Conservation (phyloP, 2,888 invertebrate species). For the Operophtera brumata region DNA sequence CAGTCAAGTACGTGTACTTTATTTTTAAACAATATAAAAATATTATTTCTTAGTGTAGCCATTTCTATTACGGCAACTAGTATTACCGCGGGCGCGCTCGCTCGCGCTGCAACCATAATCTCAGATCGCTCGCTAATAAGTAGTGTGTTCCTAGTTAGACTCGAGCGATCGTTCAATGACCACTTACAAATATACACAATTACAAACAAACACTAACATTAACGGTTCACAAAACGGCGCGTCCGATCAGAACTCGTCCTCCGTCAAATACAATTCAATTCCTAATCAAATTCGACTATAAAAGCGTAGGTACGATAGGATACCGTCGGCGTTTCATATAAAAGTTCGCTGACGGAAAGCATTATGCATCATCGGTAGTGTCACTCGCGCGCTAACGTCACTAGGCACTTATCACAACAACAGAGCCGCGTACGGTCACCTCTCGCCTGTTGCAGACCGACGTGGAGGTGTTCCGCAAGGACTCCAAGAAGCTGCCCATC, state of each 20-base stretch:
- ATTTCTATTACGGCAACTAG: constrained; percentile 55
- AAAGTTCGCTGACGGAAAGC: constrained; percentile 20
- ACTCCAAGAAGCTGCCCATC: constrained; percentile 97
- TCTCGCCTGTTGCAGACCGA: constrained; percentile 84
- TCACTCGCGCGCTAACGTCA: constrained; percentile 22
- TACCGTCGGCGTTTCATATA: constrained; percentile 13
- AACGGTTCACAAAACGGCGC: constrained; percentile 52
- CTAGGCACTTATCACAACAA: constrained; percentile 19
- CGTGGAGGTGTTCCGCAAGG: constrained; percentile 98
- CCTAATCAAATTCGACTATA: constrained; percentile 63
- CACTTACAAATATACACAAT: constrained; percentile 72
- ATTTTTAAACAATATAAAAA: constrained; percentile 77
- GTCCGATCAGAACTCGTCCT: constrained; percentile 60
- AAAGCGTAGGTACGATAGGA: constrained; percentile 53
- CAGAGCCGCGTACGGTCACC: background rate
- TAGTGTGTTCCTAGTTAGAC: no score
- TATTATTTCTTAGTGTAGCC: constrained; percentile 71
- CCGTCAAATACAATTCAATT: constrained; percentile 51
- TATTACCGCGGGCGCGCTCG: constrained; percentile 32
- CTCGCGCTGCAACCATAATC: constrained; percentile 53
- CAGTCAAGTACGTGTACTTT: constrained; percentile 64
- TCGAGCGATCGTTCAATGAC: constrained; percentile 63
- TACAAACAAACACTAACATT: constrained; percentile 65
- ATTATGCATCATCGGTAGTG: constrained; percentile 17
- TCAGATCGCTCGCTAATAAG: constrained; percentile 73